Evolutionary conservation across 2,113 vertebrate species (phyloP), one percentile per base, ranked within the genome.

Genomic region (Gnathonemus longibarbis): DNA sequence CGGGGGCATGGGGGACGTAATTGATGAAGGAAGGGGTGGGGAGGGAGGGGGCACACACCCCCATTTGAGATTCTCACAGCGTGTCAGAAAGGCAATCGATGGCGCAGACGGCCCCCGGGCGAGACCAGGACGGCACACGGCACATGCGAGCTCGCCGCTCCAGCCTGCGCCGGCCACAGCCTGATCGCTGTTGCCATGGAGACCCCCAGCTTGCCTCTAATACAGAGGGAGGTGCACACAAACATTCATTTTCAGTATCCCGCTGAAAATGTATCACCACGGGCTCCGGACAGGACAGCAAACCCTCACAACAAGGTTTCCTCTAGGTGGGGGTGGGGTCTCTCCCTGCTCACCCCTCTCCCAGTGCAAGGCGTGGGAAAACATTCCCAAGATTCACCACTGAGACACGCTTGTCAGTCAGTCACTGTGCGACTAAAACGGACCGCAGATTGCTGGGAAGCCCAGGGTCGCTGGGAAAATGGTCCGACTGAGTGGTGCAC

Each of bases 131-230:
- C 5, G 3, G 45, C 83, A 83, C 35, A 42, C 19, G 17, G 77
- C 10, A 39, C 77, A 86, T 31, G 84, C 24, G 13, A 5, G 6
- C 39, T 19, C 39, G 10, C 19, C 24, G 10, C 39, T 45, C 87
- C 39, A 35, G 31, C 56, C 19, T 66, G 62, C 10, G 10, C 62
- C 56, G 53, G 42, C 62, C 46, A 11, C 13, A 50, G 66, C 39
- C 46, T 70, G 27, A 62, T 21, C 21, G 24, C n/a, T 27, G 88
- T 89, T 56, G 31, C 88, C 74, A 89, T 89, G 88, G 88, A 89
- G 46, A 89, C 88, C 50, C 21, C 35, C 31, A 89, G 31, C 31
- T 62, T 88, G 19, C 35, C 56, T 45, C 87, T 19, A 45, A 45
- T 42, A 31, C 53, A 45, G 52, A 45, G 5, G 19, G 52, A 45